A percentile compares a stretch with the other conserved stretches of the same genome.
These are phyloP conservation scores for Pseudanteris insignis DNA, from an alignment of 2,888 invertebrate genomes.

Conservation along the genomic window DNA sequence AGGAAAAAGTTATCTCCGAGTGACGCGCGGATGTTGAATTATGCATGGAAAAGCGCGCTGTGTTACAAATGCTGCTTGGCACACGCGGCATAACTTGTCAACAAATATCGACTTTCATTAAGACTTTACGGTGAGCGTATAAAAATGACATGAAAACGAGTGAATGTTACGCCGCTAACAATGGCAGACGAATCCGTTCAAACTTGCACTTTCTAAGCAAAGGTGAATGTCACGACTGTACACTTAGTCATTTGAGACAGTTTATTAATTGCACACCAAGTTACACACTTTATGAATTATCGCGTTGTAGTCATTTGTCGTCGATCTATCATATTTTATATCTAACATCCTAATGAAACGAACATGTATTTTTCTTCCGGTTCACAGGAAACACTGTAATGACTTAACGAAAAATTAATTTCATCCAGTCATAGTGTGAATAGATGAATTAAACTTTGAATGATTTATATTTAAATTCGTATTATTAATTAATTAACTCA, in stretches of 20 bases:
- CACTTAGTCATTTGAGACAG: slow-evolving; percentile 25
- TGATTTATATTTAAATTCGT: too few species aligned
- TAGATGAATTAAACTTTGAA: too few species aligned
- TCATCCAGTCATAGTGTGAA: too few species aligned
- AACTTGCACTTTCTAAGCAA: slow-evolving; percentile 42
- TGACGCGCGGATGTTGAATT: slow-evolving; percentile 23
- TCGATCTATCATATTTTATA: slow-evolving; percentile 7
- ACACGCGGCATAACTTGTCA: slow-evolving; percentile 11
- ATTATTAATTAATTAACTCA: too few species aligned
- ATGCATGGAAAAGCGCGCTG: slow-evolving; percentile 10
- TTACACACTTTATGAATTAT: too few species aligned
- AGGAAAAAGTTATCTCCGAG: slow-evolving; percentile 18
- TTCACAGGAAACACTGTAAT: too few species aligned
- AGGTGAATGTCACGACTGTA: slow-evolving; percentile 43
- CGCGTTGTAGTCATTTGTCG: background rate
- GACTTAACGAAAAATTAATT: too few species aligned
- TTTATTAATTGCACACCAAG: slow-evolving; percentile 27
- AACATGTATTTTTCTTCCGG: too few species aligned
- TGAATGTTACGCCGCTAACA: slow-evolving; percentile 18
- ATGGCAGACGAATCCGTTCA: slow-evolving; percentile 29
- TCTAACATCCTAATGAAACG: too few species aligned
- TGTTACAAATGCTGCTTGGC: slow-evolving; percentile 10
- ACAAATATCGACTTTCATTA: slow-evolving; percentile 20
- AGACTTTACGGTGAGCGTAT: slow-evolving; percentile 11
- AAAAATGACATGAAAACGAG: slow-evolving; percentile 18